Evolutionary conservation across 2,888 invertebrate species (phyloP), one percentile per base, ranked within the genome.

Genomic region (Diloba caeruleocephala): DNA sequence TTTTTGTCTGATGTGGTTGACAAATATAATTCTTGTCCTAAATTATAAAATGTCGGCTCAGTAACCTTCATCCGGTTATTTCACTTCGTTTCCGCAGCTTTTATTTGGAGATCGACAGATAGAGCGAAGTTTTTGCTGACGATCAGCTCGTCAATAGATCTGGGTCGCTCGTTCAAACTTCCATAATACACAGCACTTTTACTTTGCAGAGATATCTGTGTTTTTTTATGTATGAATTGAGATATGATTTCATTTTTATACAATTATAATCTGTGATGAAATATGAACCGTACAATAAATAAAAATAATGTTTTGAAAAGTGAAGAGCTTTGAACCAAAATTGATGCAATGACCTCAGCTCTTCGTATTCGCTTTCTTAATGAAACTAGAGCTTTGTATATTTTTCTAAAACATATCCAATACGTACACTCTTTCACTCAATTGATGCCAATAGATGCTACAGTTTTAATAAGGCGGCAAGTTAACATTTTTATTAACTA

Each of bases 171-270:
- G 79, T 78, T 79, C 79, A 77, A 83, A 82, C 85, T 79, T 78
- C 81, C 80, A 87, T 87, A 88, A 85, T 84, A 83, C 84, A 71
- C 72, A 85, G 79, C 83, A 90, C 92, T 92, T 92, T 92, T 92
- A 91, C 91, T 90, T 83, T 60, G 70, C 65, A 74, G 81, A 86
- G 82, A 86, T 79, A 82, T 86, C 70, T 68, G 61, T 62, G 59
- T 65, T 46, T 55, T 66, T 52, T 63, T 63, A 54, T 46, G 59
- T 64, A 52, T 45, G 34, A 55, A 39, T 43, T 19, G 9, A 41
- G 42, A 49, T 64, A 43, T 59, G 36, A 46, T 56, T 50, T 57
- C 51, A 28, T 57, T 43, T 34, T 34, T 14, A 31, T 32, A 39
- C 10, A 46, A 39, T 41, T 29, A 39, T 17, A 28, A 5, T 21